Evolutionary conservation across 1,140 invertebrate genomes (phyloP), one percentile per base, ranked within the genome.

Genomic region (Brachionus plicatilis): DNA sequence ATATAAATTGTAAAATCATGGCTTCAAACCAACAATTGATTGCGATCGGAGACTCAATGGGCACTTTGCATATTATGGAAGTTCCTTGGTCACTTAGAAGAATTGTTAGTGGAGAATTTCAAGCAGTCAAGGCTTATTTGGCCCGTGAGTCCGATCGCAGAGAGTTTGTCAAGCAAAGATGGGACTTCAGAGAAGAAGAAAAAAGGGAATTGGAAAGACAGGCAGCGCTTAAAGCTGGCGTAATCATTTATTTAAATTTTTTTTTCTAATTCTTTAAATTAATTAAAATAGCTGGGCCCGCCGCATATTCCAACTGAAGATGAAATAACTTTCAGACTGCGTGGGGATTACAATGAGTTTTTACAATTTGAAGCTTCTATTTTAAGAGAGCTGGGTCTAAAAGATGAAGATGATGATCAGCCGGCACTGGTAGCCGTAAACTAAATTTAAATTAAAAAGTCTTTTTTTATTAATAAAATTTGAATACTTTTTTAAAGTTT

Each of bases 51-150:
- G 90, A 90, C 84, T 87, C 84, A 76, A 85, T 86, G 66, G 90
- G 89, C 9, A 90, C 89, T 1, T 85, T 90, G 17, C 89, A 90
- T 85, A 88, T 90, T n/a, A 85, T 90, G 53, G 89, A 90, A 79
- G 88, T 90, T 79, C 89, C 89, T 8, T 89, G 87, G 88, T 89
- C 88, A 85, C 79, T 84, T 37, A 47, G 66, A 60, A 20, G 45
- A 75, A 17, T 33, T 45, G 33, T 75, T 20, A 78, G 45, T 50
- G 66, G 60, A 6, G 83, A 84, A 78, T 78, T 43, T 56, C 66
- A 84, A 65, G 47, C 45, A 4, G 70, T 84, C 2, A 76, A 72
- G n/a, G 17, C 37, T n/a, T 84, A 84, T 76, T 56, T 84, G 20
- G 11, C n/a, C 3, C 20, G 66, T 8, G 83, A 84, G 41, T 60